phyloP scores from a whole-genome alignment of 2,113 vertebrate species.

The Thermophis baileyi region DNA sequence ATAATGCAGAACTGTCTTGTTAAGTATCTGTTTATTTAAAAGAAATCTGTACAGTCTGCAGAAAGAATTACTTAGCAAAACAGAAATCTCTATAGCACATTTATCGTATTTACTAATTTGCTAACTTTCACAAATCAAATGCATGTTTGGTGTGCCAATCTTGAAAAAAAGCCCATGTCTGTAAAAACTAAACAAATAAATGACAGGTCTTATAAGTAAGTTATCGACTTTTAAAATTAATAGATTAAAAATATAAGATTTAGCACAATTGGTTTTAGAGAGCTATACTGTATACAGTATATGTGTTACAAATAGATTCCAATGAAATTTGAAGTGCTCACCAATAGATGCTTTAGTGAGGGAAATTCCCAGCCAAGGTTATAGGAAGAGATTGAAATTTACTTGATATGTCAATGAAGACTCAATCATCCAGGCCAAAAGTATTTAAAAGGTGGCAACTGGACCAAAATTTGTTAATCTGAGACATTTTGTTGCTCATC shows the following conservation, averaged over 20 bases:
- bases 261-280: conserved; percentile 58
- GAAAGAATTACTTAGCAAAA: conserved; percentile 62
- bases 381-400: conserved; percentile 23
- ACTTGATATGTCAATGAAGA: not conserved
- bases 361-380: conserved; percentile 25
- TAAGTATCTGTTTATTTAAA: conserved; percentile 53
- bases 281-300: conserved; percentile 33
- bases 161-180: conserved; percentile 46
- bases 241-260: conserved; percentile 8
- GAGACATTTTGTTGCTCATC: not conserved
- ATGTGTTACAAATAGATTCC: conserved; percentile 36
- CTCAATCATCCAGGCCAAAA: not conserved
- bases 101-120: conserved; percentile 64
- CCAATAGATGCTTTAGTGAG: conserved; percentile 17
- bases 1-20: conserved; percentile 57
- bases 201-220: conserved; percentile 38
- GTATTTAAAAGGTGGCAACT: not conserved
- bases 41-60: conserved; percentile 56
- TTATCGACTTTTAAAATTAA: conserved; percentile 51
- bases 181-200: conserved; percentile 22
- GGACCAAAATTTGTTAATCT: not conserved
- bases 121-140: conserved; percentile 59
- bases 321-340: conserved; percentile 40
- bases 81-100: conserved; percentile 62
- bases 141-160: conserved; percentile 52